Evolutionary conservation across 2,113 vertebrate species (phyloP).

Genomic region (Illadopsis cleaveri): DNA sequence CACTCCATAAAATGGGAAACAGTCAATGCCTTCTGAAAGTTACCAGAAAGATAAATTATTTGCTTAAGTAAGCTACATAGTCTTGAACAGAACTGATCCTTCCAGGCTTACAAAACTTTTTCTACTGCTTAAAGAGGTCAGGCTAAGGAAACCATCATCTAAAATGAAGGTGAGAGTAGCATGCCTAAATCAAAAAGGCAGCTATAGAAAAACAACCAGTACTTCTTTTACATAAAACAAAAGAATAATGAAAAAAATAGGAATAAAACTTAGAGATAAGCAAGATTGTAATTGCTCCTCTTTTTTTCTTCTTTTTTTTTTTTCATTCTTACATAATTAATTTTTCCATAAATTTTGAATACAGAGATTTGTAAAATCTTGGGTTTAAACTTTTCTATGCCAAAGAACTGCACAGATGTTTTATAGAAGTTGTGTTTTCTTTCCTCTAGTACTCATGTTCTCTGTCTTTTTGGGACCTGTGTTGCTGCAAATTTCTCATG

Average conservation of each 20-base stretch:
- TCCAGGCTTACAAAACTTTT: background rate
- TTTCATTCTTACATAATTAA: fast-evolving
- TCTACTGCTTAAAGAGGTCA: background rate
- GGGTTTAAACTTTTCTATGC: fast-evolving
- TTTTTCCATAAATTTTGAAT: background rate
- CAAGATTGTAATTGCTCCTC: background rate
- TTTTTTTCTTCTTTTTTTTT: background rate
- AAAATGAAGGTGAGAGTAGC: background rate
- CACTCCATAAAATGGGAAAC: background rate
- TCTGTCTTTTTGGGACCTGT: background rate
- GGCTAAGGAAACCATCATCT: background rate
- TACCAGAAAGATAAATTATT: background rate
- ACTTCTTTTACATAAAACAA: background rate
- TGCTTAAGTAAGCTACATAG: background rate
- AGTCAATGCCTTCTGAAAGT: background rate
- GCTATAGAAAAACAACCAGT: background rate
- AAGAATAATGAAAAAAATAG: background rate
- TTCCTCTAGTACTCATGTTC: background rate
- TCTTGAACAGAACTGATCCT: background rate
- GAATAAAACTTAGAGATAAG: background rate
- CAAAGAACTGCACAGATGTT: background rate
- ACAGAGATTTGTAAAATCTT: background rate
- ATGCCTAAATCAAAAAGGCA: background rate
- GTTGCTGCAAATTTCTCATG: background rate
- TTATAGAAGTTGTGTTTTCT: background rate